Conservation (phyloP, 2,797 vertebrate genomes). For the Darevskia nairensis region DNA sequence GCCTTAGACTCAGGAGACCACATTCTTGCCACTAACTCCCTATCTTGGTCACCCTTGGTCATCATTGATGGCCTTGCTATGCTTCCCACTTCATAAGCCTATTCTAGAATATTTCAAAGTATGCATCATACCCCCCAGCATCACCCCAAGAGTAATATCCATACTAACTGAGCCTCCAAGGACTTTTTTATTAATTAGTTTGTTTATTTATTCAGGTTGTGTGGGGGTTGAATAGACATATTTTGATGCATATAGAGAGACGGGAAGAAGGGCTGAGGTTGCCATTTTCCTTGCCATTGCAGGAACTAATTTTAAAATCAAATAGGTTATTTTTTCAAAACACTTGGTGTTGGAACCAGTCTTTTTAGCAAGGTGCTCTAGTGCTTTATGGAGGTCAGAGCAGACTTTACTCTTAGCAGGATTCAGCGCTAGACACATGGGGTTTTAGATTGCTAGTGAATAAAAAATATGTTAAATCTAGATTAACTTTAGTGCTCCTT, state of each 20-base stretch:
- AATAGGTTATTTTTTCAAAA: neutral
- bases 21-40: too few species aligned
- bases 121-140: neutral
- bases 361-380: neutral
- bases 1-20: too few species aligned
- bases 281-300: neutral
- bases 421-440: neutral
- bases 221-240: neutral
- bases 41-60: too few species aligned
- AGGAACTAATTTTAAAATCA: neutral
- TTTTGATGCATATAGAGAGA: neutral
- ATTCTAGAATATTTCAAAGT: neutral
- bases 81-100: neutral
- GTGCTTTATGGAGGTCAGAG: neutral
- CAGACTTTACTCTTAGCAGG: neutral
- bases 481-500: neutral
- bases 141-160: neutral
- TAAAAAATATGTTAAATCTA: neutral
- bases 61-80: too few species aligned
- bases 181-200: neutral
- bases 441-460: neutral
- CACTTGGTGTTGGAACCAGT: neutral
- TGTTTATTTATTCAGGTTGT: neutral
- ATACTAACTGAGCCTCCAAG: neutral
- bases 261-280: neutral